Percentiles rank a stretch among this genome's conserved stretches.
These are phyloP conservation scores for Aurelia aurita DNA, from an alignment of 30 jellyfish, hydroid and myxozoan genomes.

Conservation along the genomic window DNA sequence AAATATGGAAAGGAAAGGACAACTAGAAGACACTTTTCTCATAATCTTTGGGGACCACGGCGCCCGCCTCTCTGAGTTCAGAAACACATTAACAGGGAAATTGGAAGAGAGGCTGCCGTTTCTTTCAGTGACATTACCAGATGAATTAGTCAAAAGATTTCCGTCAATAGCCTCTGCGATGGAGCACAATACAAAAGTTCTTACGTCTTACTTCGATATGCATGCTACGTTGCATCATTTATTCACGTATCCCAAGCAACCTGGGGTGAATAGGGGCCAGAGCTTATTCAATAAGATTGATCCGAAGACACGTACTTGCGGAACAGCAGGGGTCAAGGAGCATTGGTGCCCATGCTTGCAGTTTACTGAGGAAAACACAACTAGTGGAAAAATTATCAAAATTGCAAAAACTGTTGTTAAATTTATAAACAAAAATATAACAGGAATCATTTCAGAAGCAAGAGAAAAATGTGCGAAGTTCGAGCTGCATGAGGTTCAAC, in stretches of 20 bases:
- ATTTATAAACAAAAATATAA: slow-evolving; percentile 37
- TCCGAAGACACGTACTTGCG: slow-evolving; percentile 68
- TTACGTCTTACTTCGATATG: slow-evolving; percentile 83
- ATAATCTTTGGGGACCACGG: slow-evolving; percentile 90
- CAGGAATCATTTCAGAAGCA: slow-evolving; percentile 16
- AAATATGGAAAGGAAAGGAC: slow-evolving; percentile 13
- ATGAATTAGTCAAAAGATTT: not conserved
- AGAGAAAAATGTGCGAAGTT: slow-evolving; percentile 52
- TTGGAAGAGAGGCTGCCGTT: slow-evolving; percentile 92
- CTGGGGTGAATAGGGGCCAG: slow-evolving; percentile 53
- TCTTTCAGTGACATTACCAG: slow-evolving; percentile 68
- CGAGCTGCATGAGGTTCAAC: slow-evolving; percentile 37
- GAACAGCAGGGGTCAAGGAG: slow-evolving; percentile 78
- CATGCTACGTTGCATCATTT: slow-evolving; percentile 73
- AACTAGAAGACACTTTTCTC: slow-evolving; percentile 52
- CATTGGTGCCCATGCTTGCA: slow-evolving; percentile 90
- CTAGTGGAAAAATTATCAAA: not conserved
- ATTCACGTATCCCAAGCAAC: slow-evolving; percentile 34
- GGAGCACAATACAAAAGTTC: slow-evolving; percentile 59
- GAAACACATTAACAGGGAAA: slow-evolving; percentile 83
- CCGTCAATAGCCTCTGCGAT: slow-evolving; percentile 37
- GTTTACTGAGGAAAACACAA: not conserved
- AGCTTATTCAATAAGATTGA: slow-evolving; percentile 63
- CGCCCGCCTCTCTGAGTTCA: slow-evolving; percentile 67
- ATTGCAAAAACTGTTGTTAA: slow-evolving; percentile 66